Percentiles rank a stretch among this genome's conserved stretches.
Evolutionary conservation across 1,140 invertebrate species (phyloP).

Genomic region (Ganaspis sp.): DNA sequence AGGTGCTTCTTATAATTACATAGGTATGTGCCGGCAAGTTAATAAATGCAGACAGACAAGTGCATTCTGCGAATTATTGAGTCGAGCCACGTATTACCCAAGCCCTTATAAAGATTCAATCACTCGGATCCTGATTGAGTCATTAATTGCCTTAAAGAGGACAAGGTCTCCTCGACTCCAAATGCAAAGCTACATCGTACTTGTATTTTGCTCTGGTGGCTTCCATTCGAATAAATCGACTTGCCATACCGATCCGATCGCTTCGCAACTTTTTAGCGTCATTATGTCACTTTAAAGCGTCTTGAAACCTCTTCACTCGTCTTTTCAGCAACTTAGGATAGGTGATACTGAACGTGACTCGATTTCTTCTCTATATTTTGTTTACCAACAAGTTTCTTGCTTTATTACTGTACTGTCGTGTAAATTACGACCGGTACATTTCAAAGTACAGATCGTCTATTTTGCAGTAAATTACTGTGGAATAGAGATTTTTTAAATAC

Average conservation of each 20-base stretch:
- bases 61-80: conserved; percentile 52
- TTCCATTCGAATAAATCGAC: conserved; percentile 16
- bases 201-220: no score
- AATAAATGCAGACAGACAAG: conserved; percentile 45
- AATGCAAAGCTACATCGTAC: conserved; percentile 52
- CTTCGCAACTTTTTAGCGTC: conserved; percentile 2
- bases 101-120: conserved; percentile 59
- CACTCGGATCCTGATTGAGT: conserved; percentile 54
- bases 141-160: conserved; percentile 59
- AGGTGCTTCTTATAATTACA: conserved; percentile 32
- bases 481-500: no score
- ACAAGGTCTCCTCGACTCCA: conserved; percentile 52
- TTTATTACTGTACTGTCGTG: no score
- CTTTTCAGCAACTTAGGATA: not conserved
- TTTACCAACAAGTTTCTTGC: no score
- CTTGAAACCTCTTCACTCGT: not conserved
- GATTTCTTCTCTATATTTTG: not conserved
- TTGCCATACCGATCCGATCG: conserved; percentile 20
- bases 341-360: not conserved
- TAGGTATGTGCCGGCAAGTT: conserved; percentile 40
- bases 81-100: conserved; percentile 48
- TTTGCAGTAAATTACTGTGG: no score
- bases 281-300: not conserved
- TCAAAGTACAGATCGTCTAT: no score
- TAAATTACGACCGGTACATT: no score